These are phyloP conservation scores for Vireo altiloquus DNA, from an alignment of 2,113 vertebrate genomes.

Conservation along the genomic window DNA sequence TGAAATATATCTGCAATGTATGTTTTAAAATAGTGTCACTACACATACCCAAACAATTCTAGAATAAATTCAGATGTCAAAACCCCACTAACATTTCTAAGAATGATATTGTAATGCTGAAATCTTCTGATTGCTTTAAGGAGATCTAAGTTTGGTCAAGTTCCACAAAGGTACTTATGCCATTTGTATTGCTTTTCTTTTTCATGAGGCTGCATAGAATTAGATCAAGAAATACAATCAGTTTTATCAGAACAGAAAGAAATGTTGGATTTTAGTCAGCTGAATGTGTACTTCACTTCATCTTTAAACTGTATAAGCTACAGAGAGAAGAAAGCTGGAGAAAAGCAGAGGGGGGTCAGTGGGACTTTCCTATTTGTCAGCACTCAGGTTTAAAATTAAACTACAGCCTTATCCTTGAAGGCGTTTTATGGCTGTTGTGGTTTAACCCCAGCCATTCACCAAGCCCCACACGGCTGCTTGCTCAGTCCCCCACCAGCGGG, in stretches of 20 bases:
- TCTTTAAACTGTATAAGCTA: neutral
- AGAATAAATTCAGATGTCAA: neutral
- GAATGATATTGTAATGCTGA: neutral
- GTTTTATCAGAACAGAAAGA: neutral
- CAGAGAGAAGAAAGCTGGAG: neutral
- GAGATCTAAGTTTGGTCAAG: neutral
- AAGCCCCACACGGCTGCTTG: accelerated
- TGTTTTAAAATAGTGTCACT: neutral
- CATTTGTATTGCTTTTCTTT: neutral
- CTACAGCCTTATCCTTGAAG: neutral
- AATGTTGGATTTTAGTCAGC: neutral
- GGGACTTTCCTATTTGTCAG: neutral
- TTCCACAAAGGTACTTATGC: neutral
- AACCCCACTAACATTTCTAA: neutral
- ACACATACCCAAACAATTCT: neutral
- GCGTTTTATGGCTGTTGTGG: accelerated
- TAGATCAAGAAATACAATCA: neutral
- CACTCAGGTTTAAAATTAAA: neutral
- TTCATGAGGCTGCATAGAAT: neutral
- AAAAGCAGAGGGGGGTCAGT: neutral
- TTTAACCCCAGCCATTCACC: neutral
- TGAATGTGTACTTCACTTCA: neutral
- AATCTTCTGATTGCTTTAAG: neutral
- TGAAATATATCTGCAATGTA: neutral
- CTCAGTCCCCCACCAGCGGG: neutral